Evolutionary conservation across 2,797 vertebrate species (phyloP).

Genomic region (Falco rusticolus): DNA sequence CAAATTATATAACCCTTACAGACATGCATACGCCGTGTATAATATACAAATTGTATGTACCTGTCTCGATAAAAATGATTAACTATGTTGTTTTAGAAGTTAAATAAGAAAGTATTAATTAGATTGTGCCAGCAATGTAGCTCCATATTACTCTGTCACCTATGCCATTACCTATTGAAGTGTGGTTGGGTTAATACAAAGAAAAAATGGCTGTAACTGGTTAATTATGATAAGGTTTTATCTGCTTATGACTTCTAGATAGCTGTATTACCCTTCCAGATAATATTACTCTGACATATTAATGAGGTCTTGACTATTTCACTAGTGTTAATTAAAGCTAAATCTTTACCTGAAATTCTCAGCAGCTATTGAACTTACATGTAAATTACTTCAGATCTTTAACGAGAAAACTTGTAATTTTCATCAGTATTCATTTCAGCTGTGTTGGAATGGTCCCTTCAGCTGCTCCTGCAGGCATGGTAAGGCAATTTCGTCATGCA

Average conservation of each 20-base stretch:
- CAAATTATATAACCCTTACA: background rate
- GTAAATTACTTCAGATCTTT: background rate
- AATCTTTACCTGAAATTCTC: conserved; percentile 26
- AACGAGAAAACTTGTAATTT: background rate
- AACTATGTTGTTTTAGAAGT: background rate
- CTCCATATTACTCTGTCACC: background rate
- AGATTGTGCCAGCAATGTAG: background rate
- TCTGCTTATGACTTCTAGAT: background rate
- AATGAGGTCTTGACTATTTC: background rate
- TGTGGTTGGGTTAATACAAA: background rate
- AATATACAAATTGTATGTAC: background rate
- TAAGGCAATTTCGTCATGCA: background rate
- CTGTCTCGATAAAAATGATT: background rate
- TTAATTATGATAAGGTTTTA: conserved; percentile 3
- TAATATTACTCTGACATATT: background rate
- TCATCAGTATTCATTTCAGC: conserved; percentile 34
- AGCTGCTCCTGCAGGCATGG: background rate
- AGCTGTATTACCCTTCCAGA: background rate
- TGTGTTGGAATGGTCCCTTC: background rate
- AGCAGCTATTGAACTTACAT: background rate
- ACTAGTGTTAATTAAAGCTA: conserved; percentile 7
- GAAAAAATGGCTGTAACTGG: background rate
- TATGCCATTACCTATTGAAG: background rate
- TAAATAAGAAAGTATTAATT: background rate
- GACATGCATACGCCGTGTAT: background rate